Evolutionary conservation across 2,797 vertebrate species (phyloP).

Genomic region (Bradypodion pumilum): DNA sequence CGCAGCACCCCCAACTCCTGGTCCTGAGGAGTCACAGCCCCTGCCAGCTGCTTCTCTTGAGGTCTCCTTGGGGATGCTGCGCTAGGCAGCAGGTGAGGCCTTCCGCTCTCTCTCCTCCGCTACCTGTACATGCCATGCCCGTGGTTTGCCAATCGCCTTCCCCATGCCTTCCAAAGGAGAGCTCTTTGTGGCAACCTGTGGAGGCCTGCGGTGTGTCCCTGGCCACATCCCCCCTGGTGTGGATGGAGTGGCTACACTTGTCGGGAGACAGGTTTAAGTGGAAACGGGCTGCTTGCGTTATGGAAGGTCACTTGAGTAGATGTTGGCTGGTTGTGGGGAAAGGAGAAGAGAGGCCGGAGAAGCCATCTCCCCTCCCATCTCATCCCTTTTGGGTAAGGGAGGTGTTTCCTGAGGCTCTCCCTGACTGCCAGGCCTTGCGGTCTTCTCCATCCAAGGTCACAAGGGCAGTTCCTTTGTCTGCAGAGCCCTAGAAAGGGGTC

Average conservation of each 20-base stretch:
- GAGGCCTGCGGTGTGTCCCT: accelerated
- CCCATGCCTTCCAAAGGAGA: neutral
- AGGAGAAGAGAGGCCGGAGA: neutral
- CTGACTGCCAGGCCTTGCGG: no score
- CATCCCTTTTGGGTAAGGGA: no score
- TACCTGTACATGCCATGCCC: neutral
- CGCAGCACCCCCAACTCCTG: conserved; percentile 9
- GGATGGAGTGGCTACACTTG: no score
- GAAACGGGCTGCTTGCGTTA: neutral
- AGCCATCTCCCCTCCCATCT: neutral
- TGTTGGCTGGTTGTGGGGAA: no score
- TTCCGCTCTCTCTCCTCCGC: no score
- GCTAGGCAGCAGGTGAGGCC: neutral
- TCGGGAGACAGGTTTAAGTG: no score
- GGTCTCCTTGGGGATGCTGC: no score
- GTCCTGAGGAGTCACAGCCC: neutral
- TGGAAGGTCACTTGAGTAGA: neutral
- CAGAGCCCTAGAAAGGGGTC: no score
- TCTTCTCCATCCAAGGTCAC: no score
- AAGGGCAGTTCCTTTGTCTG: no score
- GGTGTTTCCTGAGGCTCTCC: no score
- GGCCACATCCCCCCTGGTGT: accelerated
- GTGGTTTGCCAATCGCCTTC: neutral
- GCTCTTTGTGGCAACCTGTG: neutral
- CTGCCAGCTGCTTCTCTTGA: no score